Base-by-base conservation (phyloP, 2,797 vertebrate genomes). In the Buceros bicornis region DNA sequence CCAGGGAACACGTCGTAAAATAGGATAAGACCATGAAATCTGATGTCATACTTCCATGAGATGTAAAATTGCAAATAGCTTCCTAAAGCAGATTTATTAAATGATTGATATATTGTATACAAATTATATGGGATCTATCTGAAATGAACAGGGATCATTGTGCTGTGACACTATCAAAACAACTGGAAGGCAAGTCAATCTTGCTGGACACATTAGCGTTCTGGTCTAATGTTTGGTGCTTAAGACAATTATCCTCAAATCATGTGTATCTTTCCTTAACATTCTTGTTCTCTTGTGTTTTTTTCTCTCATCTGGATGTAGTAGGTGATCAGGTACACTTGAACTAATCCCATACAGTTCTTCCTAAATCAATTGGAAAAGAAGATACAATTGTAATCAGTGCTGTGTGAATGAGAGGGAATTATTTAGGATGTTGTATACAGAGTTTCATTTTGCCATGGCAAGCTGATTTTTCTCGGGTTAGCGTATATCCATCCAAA, bases 1-100 rank as follows among this genome's bases (percentile, higher is more conserved):
- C 99, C 66, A 21, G 87, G 85, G 96, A 95, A 96, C 97, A 97
- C 5, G 37, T 96, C 18, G 67, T 94, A 96, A 97, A 97, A 93
- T 79, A 97, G 95, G 96, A 95, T 80, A 97, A 96, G 89, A 98
- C 96, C 96, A 26, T 98, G 97, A 98, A 98, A 98, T 98, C 97
- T 97, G 89, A 98, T 98, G 98, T 98, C 97, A 98, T 98, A 98
- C 97, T 97, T 97, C 87, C 94, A 91, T 66, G 71, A 97, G 95
- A 97, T 90, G 96, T 80, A 97, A 98, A 97, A 98, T 96, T 93
- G 92, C 91, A 97, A 97, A 96, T 96, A 95, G 91, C 94, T 94
- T 96, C 93, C 97, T 95, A 93, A 96, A 97, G 93, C 71, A 82
- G 81, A 89, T 95, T 97, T 96, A 94, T 95, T 95, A 95, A 92